Percentiles rank a stretch among this genome's conserved stretches.
phyloP scores from a whole-genome alignment of 2,888 invertebrate genomes.

The Xylophagus ater region DNA sequence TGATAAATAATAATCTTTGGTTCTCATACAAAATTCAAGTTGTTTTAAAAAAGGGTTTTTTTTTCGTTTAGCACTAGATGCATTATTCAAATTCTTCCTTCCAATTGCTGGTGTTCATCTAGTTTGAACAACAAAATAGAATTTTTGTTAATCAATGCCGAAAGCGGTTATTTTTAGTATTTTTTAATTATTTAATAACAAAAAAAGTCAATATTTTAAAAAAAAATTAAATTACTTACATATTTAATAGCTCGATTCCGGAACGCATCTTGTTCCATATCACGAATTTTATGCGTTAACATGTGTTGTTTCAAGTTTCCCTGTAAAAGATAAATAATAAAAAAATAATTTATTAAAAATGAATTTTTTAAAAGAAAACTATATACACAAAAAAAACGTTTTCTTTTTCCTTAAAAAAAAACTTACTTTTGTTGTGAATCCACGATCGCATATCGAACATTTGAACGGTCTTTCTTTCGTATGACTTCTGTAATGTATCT shows the following conservation, averaged over 20 bases:
- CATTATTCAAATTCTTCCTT: conserved; percentile 28
- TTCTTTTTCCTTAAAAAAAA: conserved; percentile 3
- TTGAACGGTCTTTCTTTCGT: conserved; percentile 95
- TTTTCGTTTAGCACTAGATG: conserved; percentile 12
- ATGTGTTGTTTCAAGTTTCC: conserved; percentile 99
- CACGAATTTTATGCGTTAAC: conserved; percentile 93
- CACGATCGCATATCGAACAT: conserved; percentile 90
- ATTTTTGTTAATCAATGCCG: too few species aligned
- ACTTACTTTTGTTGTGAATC: conserved; percentile 91
- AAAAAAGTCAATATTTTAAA: not conserved
- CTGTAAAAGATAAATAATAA: conserved; percentile 41
- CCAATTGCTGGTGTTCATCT: conserved; percentile 31
- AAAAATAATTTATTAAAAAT: conserved; percentile 4
- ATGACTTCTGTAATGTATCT: conserved; percentile 93
- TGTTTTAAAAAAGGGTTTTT: conserved; percentile 13
- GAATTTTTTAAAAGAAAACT: not conserved
- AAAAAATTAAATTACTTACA: conserved; percentile 29
- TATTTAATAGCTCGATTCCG: conserved; percentile 38
- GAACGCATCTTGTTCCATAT: conserved; percentile 48
- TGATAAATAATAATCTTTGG: too few species aligned
- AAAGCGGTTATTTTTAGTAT: too few species aligned
- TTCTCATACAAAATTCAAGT: too few species aligned
- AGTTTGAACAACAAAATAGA: conserved; percentile 16
- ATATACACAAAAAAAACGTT: conserved; percentile 4
- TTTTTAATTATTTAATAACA: not conserved